Conservation (phyloP, 2,888 invertebrate genomes). For the Myathropa florea region DNA sequence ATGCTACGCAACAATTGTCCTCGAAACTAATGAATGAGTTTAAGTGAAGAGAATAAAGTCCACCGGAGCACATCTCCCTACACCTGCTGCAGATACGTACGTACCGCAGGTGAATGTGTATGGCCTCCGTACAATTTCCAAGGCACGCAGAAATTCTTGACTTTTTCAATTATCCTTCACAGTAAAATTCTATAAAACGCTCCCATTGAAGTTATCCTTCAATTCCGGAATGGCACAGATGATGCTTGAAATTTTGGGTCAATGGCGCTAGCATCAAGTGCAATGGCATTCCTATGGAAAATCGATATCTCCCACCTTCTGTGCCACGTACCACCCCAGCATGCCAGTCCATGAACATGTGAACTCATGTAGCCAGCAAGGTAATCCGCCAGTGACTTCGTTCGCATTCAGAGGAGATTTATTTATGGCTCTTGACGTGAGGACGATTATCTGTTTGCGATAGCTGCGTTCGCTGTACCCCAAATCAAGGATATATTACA, state of each 20-base stretch:
- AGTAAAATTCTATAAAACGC: conserved; percentile 33
- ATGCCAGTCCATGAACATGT: not conserved
- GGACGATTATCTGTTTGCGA: conserved; percentile 65
- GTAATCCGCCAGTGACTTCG: conserved; percentile 34
- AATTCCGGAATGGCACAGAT: conserved; percentile 48
- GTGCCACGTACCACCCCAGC: not conserved
- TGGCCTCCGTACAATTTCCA: not conserved
- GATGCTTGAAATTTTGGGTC: conserved; percentile 63
- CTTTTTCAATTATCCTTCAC: conserved; percentile 27
- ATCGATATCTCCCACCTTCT: conserved; percentile 40
- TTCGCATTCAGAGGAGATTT: conserved; percentile 48
- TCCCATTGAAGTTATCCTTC: conserved; percentile 60
- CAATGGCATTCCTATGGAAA: conserved; percentile 59
- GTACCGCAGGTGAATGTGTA: not conserved
- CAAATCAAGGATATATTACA: conserved; percentile 22
- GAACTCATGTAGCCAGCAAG: not conserved
- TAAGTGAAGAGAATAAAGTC: not conserved
- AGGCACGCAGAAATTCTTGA: not conserved
- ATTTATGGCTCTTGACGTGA: conserved; percentile 58
- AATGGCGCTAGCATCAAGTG: conserved; percentile 59
- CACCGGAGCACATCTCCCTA: not conserved
- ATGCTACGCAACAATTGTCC: not conserved
- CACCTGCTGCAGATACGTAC: not conserved
- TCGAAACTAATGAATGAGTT: not conserved
- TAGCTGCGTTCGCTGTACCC: conserved; percentile 30